Evolutionary conservation across 2,888 invertebrate genomes (phyloP).

Genomic region (Eupsilia transversa): DNA sequence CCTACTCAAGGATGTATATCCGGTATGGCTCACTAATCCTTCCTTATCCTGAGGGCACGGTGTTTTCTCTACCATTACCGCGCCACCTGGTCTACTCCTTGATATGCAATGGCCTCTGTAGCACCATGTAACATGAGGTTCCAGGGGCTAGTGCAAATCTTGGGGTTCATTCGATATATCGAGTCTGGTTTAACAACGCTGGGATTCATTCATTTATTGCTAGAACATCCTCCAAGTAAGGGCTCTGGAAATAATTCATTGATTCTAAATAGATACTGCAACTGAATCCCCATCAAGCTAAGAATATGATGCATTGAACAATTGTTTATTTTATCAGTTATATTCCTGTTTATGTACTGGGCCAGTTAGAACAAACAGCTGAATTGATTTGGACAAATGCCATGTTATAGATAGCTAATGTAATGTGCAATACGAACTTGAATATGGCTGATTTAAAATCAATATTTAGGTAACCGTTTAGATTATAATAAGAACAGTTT

Average conservation of each 20-base stretch:
- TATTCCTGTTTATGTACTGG: conserved; percentile 28
- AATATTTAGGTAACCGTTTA: conserved; percentile 21
- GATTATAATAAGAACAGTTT: conserved; percentile 3
- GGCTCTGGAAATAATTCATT: not conserved
- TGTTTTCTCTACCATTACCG: no score
- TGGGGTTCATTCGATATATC: no score
- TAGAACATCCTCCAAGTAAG: not conserved
- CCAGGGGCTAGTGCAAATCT: no score
- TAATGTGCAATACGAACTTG: conserved; percentile 39
- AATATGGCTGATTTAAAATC: conserved; percentile 29
- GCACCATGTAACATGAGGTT: no score
- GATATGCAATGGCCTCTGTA: no score
- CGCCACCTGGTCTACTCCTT: no score
- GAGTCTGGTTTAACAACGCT: no score
- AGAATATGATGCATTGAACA: conserved; percentile 19
- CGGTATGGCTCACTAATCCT: no score
- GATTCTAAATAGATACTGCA: not conserved
- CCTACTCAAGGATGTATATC: no score
- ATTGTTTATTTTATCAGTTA: conserved; percentile 38
- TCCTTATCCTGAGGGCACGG: no score
- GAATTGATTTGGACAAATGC: conserved; percentile 61
- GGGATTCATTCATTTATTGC: no score
- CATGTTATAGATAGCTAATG: conserved; percentile 44
- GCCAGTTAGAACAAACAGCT: conserved; percentile 25
- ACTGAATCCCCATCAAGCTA: conserved; percentile 3